These are phyloP conservation scores for Papilio glaucus DNA, from an alignment of 1,140 invertebrate genomes.

Conservation along the genomic window DNA sequence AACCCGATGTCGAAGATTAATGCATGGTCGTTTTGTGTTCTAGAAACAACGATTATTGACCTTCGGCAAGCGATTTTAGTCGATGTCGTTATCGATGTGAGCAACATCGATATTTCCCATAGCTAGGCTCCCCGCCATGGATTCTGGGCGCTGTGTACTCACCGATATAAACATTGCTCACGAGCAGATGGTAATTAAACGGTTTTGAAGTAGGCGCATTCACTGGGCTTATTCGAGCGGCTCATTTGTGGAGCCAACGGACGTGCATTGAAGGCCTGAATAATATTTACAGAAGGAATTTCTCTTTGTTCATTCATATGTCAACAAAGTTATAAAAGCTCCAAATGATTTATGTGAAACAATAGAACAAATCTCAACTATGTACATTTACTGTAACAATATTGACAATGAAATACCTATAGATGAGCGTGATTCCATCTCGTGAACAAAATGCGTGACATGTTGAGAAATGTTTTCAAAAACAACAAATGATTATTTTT, in stretches of 20 bases:
- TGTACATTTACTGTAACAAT: conserved; percentile 37
- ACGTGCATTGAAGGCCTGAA: conserved; percentile 31
- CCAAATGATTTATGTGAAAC: conserved; percentile 46
- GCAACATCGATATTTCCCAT: conserved; percentile 16
- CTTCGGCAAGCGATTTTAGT: background rate
- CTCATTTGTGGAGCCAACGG: conserved; percentile 31
- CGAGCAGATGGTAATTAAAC: conserved; percentile 35
- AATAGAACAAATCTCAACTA: conserved; percentile 39
- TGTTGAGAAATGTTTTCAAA: no score
- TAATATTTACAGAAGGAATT: conserved; percentile 33
- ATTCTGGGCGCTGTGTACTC: background rate
- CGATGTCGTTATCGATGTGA: background rate
- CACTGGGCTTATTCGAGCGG: conserved; percentile 36
- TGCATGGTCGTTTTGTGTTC: background rate
- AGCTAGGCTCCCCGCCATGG: background rate
- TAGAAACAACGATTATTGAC: background rate
- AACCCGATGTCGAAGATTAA: background rate
- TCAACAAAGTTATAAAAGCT: conserved; percentile 51
- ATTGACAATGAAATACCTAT: no score
- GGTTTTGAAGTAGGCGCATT: conserved; percentile 32
- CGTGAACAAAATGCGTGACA: no score
- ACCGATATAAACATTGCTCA: conserved; percentile 34
- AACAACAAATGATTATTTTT: no score
- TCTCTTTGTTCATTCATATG: conserved; percentile 46
- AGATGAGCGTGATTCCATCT: no score